A percentile compares a stretch with the other conserved stretches of the same genome.
phyloP scores from a whole-genome alignment of 2,888 invertebrate species.

The Philopedon plagiatum region DNA sequence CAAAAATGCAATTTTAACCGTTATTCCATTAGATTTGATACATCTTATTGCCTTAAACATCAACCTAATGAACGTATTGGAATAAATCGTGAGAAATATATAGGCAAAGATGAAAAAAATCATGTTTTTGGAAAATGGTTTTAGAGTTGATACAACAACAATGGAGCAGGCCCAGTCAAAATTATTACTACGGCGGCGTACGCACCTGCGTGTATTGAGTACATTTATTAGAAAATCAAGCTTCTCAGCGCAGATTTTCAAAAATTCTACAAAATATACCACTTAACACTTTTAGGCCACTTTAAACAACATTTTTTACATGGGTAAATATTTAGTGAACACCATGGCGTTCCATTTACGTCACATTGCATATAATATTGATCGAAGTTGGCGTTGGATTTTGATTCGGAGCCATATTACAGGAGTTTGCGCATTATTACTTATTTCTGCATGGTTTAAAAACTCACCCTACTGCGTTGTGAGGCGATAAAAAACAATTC shows the following conservation, averaged over 20 bases:
- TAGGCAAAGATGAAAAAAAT: constrained; percentile 25
- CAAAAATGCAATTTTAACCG: constrained; percentile 9
- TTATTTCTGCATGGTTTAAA: constrained; percentile 1
- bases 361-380: constrained; percentile 71
- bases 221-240: constrained; percentile 69
- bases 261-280: constrained; percentile 55
- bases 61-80: neutral
- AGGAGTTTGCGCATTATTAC: constrained; percentile 76
- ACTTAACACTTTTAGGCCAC: constrained; percentile 54
- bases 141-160: constrained; percentile 46
- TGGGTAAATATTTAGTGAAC: constrained; percentile 63
- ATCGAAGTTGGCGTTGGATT: constrained; percentile 72
- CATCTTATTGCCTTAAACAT: neutral
- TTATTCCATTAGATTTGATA: neutral
- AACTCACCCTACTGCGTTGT: neutral
- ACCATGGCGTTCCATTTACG: constrained; percentile 66
- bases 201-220: constrained; percentile 89
- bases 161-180: constrained; percentile 90
- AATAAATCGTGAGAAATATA: neutral
- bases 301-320: constrained; percentile 63
- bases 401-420: constrained; percentile 77
- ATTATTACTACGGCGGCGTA: constrained; percentile 94
- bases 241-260: constrained; percentile 65
- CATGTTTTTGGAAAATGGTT: constrained; percentile 33
- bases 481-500: neutral